These are phyloP conservation scores for Oxyura jamaicensis DNA, from an alignment of 2,113 vertebrate genomes.

Conservation along the genomic window DNA sequence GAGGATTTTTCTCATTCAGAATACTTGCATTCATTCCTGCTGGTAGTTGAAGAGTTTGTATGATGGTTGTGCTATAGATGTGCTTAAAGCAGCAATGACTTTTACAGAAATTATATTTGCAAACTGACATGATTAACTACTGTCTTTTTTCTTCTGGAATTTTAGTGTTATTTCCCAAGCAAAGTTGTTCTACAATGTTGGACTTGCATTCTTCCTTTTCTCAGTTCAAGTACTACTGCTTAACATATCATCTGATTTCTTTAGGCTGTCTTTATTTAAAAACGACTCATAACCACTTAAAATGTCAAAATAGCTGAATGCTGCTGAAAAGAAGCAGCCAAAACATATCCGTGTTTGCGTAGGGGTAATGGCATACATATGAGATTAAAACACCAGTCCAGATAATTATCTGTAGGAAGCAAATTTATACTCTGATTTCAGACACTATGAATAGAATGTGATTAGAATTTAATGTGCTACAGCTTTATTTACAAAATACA, in stretches of 20 bases:
- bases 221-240: not conserved
- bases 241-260: slow-evolving; percentile 30
- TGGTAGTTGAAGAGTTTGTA: not conserved
- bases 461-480: slow-evolving; percentile 61
- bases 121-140: not conserved
- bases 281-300: slow-evolving; percentile 25
- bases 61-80: not conserved
- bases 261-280: slow-evolving; percentile 29
- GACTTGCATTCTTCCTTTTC: not conserved
- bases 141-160: not conserved
- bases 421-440: slow-evolving; percentile 56
- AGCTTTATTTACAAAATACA: slow-evolving; percentile 66
- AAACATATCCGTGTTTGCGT: slow-evolving; percentile 12
- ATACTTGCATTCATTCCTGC: not conserved
- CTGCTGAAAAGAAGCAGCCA: slow-evolving; percentile 14
- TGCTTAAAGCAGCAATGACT: not conserved
- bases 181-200: not conserved
- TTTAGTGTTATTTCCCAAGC: not conserved
- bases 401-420: slow-evolving; percentile 53
- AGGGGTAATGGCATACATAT: not conserved
- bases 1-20: not conserved
- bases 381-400: slow-evolving; percentile 37
- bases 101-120: not conserved
- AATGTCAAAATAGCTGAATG: slow-evolving; percentile 39
- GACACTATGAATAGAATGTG: slow-evolving; percentile 63